phyloP scores from a whole-genome alignment of 2,888 invertebrate species.

The Netelia melanura region DNA sequence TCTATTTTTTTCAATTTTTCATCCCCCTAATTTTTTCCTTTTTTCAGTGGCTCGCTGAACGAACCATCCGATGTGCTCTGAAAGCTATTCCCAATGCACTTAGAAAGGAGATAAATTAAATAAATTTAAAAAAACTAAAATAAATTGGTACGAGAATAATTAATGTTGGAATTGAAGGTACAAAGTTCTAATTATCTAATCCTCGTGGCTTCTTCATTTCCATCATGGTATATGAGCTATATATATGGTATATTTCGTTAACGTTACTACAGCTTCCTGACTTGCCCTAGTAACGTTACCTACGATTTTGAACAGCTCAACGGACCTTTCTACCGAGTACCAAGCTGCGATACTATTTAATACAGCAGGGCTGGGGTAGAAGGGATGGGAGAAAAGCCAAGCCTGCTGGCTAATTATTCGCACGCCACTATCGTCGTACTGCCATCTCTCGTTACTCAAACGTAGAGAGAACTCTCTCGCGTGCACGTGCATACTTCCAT shows the following conservation, averaged over 20 bases:
- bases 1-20: too few relatives aligned
- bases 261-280: slow-evolving; percentile 3
- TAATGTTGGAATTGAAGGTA: too few relatives aligned
- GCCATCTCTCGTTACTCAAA: slow-evolving; percentile 42
- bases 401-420: slow-evolving; percentile 55
- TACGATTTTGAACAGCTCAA: background rate
- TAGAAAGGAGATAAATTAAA: too few relatives aligned
- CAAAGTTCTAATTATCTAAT: background rate
- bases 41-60: too few relatives aligned
- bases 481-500: slow-evolving; percentile 16
- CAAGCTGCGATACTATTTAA: slow-evolving; percentile 11
- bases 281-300: slow-evolving; percentile 1
- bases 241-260: background rate
- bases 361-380: background rate
- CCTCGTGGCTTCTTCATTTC: background rate
- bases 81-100: too few relatives aligned
- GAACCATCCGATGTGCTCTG: too few relatives aligned
- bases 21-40: too few relatives aligned
- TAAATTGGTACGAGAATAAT: too few relatives aligned
- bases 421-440: slow-evolving; percentile 16
- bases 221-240: background rate
- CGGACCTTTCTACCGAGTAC: background rate
- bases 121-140: too few relatives aligned
- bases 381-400: background rate
- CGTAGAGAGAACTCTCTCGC: slow-evolving; percentile 2